A percentile compares a stretch with the other conserved stretches of the same genome.
Conservation (phyloP, 2,888 invertebrate genomes). For the Adela reaumurella region DNA sequence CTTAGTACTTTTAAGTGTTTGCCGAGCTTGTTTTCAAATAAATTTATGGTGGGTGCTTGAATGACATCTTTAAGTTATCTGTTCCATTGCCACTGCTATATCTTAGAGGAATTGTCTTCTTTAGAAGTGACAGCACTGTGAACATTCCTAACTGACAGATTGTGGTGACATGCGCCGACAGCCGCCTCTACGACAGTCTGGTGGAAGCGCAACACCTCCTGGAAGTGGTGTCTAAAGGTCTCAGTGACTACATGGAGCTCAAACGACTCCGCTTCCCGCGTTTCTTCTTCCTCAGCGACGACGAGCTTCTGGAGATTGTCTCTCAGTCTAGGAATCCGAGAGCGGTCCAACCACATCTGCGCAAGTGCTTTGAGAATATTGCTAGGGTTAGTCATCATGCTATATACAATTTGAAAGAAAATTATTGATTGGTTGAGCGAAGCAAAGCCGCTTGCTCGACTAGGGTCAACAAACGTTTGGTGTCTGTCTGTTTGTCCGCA, state of each 20-base stretch:
- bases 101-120: too few relatives aligned
- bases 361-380: conserved; percentile 81
- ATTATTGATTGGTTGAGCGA: too few relatives aligned
- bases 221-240: conserved; percentile 70
- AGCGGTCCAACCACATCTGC: conserved; percentile 77
- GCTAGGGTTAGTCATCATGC: conserved; percentile 39
- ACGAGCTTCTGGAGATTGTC: conserved; percentile 76
- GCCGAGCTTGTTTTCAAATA: too few relatives aligned
- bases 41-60: too few relatives aligned
- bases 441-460: too few relatives aligned
- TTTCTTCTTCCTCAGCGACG: conserved; percentile 81
- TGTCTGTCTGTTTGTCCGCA: too few relatives aligned
- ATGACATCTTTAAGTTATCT: too few relatives aligned
- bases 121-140: too few relatives aligned
- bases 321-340: conserved; percentile 75
- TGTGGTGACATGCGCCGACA: conserved; percentile 61
- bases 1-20: too few relatives aligned
- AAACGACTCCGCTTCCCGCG: conserved; percentile 72
- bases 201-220: conserved; percentile 66
- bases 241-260: conserved; percentile 74
- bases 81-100: too few relatives aligned
- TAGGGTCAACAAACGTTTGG: too few relatives aligned
- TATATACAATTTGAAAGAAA: background rate
- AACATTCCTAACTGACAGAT: conserved; percentile 40
- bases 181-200: conserved; percentile 63